Conservation (phyloP, 2,797 vertebrate genomes). For the Sciurus carolinensis region DNA sequence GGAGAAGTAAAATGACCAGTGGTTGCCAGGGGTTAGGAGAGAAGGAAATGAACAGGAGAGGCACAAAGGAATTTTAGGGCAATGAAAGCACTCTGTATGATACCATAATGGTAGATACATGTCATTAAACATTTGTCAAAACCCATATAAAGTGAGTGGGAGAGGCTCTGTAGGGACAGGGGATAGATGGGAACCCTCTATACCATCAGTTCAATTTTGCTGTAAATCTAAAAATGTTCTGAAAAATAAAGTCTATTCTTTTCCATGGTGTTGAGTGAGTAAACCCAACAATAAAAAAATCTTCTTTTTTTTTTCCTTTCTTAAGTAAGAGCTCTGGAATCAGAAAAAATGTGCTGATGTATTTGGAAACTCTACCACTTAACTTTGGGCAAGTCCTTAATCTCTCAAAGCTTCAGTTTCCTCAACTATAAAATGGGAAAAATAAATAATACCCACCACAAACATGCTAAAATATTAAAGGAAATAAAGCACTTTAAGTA, state of each 20-base stretch:
- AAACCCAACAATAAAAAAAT: not conserved
- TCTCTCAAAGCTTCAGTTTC: not conserved
- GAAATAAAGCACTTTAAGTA: constrained; percentile 11
- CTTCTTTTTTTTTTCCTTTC: not conserved
- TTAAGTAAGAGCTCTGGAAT: not conserved
- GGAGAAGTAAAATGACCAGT: not conserved
- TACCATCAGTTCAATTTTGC: not conserved
- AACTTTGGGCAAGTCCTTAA: constrained; percentile 50
- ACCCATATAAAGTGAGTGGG: not conserved
- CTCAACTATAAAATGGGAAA: constrained; percentile 13
- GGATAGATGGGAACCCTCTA: not conserved
- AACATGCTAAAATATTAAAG: constrained; percentile 36
- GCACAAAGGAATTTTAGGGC: not conserved
- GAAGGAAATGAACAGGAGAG: not conserved
- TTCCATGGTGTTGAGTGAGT: too few species aligned
- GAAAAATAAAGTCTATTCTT: not conserved
- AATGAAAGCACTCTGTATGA: not conserved
- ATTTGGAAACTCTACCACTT: constrained; percentile 27
- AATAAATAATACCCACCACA: not conserved
- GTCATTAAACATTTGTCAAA: not conserved
- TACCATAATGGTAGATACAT: not conserved
- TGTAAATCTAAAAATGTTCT: not conserved
- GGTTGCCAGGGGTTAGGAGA: not conserved
- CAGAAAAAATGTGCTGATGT: not conserved
- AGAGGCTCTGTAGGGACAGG: not conserved